phyloP scores from a whole-genome alignment of 2,113 vertebrate genomes.

The Macroglossus sobrinus region DNA sequence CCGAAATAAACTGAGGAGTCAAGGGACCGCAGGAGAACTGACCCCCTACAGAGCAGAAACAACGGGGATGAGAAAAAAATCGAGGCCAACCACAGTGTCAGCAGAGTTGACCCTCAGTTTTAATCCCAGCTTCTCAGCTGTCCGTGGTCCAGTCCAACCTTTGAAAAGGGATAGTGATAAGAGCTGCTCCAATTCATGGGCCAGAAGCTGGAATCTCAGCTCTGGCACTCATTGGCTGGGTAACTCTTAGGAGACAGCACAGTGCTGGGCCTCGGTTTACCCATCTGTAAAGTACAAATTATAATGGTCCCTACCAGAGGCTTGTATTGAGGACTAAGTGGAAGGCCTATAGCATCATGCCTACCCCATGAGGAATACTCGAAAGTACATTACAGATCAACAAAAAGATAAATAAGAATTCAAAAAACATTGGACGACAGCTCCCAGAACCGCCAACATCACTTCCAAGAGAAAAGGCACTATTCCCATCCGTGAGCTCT shows the following conservation, averaged over 20 bases:
- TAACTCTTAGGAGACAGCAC: neutral
- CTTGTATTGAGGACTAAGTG: neutral
- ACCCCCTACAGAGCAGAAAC: neutral
- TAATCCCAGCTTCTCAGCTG: neutral
- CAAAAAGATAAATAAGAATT: neutral
- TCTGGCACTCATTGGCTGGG: neutral
- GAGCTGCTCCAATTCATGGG: neutral
- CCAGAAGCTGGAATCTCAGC: neutral
- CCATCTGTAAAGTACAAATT: neutral
- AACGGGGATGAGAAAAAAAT: neutral
- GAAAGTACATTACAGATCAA: neutral
- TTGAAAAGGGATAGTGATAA: neutral
- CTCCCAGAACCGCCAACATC: neutral
- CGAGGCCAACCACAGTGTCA: neutral
- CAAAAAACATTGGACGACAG: neutral
- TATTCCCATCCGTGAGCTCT: neutral
- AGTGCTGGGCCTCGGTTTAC: neutral
- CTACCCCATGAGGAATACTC: neutral
- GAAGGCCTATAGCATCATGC: neutral
- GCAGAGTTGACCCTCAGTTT: neutral
- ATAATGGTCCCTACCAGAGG: too few relatives aligned
- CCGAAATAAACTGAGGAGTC: neutral
- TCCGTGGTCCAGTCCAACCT: neutral
- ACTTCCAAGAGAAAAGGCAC: neutral
- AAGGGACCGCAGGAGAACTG: neutral